These are phyloP conservation scores for Tragulus kanchil DNA, from an alignment of 2,113 vertebrate species.

Conservation along the genomic window DNA sequence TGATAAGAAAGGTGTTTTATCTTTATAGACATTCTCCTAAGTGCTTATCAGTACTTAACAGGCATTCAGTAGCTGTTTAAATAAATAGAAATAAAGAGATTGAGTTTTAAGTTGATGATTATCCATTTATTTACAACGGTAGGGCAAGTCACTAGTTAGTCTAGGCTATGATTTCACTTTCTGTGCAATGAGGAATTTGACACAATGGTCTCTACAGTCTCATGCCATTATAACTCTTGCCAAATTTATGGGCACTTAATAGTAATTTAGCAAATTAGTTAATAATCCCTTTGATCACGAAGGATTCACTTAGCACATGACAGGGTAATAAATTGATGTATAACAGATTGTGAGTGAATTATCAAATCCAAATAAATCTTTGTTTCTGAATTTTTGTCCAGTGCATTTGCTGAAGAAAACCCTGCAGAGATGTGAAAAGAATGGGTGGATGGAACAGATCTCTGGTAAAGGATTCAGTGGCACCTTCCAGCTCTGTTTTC, in stretches of 20 bases:
- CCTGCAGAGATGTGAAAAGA: conserved; percentile 97
- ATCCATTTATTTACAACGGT: background rate
- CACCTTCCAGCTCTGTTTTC: conserved; percentile 97
- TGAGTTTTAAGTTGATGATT: background rate
- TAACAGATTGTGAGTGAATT: conserved; percentile 23
- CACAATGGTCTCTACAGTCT: background rate
- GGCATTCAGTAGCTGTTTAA: background rate
- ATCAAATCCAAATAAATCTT: background rate
- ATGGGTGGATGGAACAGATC: conserved; percentile 99
- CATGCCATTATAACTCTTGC: conserved; percentile 1
- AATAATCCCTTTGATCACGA: background rate
- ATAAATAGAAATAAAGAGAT: background rate
- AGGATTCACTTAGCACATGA: background rate
- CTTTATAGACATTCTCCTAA: background rate
- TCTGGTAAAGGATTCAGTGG: conserved; percentile 98
- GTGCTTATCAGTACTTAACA: background rate
- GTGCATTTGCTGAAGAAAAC: conserved; percentile 96
- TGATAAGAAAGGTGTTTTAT: background rate
- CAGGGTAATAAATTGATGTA: background rate
- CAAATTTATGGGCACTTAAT: conserved; percentile 29
- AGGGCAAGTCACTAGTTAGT: background rate
- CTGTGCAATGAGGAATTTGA: conserved; percentile 9
- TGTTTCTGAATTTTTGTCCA: conserved; percentile 76
- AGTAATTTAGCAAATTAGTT: conserved; percentile 38
- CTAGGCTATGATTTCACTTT: background rate